Conservation (phyloP, 2,113 vertebrate species). For the Taurulus bubalis region DNA sequence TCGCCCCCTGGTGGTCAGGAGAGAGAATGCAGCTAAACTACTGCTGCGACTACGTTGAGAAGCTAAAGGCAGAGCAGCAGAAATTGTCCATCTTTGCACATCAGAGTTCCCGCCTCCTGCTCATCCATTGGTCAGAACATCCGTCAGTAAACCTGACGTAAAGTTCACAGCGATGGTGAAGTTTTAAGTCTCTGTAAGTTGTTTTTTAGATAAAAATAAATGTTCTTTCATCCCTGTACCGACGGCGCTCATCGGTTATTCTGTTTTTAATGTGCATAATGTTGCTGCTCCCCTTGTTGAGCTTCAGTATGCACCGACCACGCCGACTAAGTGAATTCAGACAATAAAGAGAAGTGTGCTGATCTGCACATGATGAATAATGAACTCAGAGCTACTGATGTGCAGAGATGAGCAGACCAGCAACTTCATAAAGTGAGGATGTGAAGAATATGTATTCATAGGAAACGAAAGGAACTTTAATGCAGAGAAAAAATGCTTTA, state of each 20-base stretch:
- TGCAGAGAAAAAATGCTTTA: no score
- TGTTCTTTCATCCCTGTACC: not conserved
- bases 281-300: not conserved
- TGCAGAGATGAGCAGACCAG: not conserved
- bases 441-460: no score
- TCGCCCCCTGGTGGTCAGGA: no score
- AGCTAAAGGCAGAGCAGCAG: not conserved
- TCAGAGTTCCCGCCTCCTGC: not conserved
- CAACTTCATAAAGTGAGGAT: not conserved
- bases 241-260: not conserved
- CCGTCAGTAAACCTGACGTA: not conserved
- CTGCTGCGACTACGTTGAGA: no score
- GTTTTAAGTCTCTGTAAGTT: not conserved
- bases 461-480: no score
- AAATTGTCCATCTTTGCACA: not conserved
- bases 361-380: constrained; percentile 36
- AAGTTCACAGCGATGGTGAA: not conserved
- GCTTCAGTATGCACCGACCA: not conserved
- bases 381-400: constrained; percentile 19
- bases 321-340: not conserved
- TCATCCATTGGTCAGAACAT: not conserved
- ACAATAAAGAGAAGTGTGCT: constrained; percentile 14
- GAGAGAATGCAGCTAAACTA: no score
- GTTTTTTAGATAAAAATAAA: not conserved
- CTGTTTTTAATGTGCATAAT: not conserved